Base-by-base conservation (phyloP, 2,113 vertebrate genomes). In the Bubo scandiacus region DNA sequence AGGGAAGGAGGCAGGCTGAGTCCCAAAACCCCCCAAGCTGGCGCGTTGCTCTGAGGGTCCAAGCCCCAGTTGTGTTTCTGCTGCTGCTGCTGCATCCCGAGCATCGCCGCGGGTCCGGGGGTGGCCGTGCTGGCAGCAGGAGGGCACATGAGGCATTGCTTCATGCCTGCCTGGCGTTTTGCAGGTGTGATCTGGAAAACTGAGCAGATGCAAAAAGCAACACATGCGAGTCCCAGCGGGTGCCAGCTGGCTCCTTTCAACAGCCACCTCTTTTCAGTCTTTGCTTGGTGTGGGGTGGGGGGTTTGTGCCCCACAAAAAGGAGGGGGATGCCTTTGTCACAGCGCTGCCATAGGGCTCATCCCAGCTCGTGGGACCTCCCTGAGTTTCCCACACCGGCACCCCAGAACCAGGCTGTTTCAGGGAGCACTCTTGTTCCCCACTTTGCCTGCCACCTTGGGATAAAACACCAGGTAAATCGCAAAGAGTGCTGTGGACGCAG, bases 321-420 rank as follows among this genome's bases (percentile, higher is more conserved):
- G 19, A 36, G 3, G 6, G 13, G 20, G 15, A 13, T 38, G 30
- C 6, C 1, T 47, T 27, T 36, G 3, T 36, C 30, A 40, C 10
- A 66, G 27, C 0, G 2, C 9, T 45, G 27, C 57, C 15, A 3
- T 27, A 8, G 15, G 43, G 15, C 36, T 85, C 13, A 6, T 32
- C 40, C 32, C 43, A 32, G 15, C 26, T 20, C 5, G 0, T n/a
- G 59, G 10, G 3, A 68, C 5, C 23, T 47, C 49, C 23, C 19
- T 3, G 34, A 23, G 11, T 12, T 90, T 79, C 42, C 36, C 27
- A 15, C 1, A 2, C 0, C 2, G 1, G 23, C 4, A 22, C 6
- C 8, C 18, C 36, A 70, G 12, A 32, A 14, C 32, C 12, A 12
- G 57, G n/a, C 21, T 75, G 7, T 42, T 67, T 38, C 6, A 19